phyloP scores from a whole-genome alignment of 37 sponge, comb jelly and placozoan genomes.

The Hexactinellida sp. region DNA sequence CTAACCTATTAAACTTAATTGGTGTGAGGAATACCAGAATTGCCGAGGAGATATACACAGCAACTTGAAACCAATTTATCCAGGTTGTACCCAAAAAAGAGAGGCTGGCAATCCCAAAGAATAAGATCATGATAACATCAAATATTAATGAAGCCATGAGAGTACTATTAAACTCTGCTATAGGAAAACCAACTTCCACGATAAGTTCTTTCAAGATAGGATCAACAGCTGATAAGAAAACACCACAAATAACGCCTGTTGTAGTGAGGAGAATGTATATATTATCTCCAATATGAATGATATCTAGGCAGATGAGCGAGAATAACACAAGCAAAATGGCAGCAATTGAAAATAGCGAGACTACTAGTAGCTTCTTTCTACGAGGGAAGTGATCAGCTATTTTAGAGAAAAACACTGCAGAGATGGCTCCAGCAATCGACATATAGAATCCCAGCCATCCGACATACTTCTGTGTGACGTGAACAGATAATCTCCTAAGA shows the following conservation, averaged over 20 bases:
- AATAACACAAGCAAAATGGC: background rate
- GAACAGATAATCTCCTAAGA: background rate
- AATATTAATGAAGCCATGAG: background rate
- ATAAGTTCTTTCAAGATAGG: background rate
- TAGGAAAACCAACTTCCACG: background rate
- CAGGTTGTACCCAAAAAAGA: slow-evolving; percentile 5
- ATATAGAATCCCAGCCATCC: slow-evolving; percentile 15
- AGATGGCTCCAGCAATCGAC: background rate
- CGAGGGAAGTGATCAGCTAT: background rate
- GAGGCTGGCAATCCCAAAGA: background rate
- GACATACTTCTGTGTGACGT: background rate
- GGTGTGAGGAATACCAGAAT: background rate
- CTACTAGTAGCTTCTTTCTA: background rate
- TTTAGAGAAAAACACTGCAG: background rate
- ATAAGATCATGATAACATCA: background rate
- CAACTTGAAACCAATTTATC: slow-evolving; percentile 1
- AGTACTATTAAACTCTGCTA: background rate
- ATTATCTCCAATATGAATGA: background rate
- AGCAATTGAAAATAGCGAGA: background rate
- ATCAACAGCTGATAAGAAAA: slow-evolving; percentile 4
- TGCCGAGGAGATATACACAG: background rate
- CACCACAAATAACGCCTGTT: background rate
- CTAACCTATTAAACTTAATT: background rate
- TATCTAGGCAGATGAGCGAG: background rate
- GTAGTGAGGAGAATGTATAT: background rate